Base-by-base conservation (phyloP, 1,140 invertebrate genomes). In the Drosophila ohnishii region DNA sequence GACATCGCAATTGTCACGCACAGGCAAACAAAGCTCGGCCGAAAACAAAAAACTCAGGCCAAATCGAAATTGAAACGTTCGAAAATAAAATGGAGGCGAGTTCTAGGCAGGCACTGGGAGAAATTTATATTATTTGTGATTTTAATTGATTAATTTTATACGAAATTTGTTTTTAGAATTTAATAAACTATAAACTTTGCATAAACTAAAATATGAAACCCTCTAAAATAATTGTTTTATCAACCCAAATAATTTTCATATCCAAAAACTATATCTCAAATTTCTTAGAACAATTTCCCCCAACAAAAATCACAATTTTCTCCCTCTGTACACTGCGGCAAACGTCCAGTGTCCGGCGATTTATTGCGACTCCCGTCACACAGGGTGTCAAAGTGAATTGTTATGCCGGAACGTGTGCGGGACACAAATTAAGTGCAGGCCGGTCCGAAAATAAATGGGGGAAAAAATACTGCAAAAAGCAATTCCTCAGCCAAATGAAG, bases 371-470 rank as follows among this genome's bases (percentile, higher is more conserved):
- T 58, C 45, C 58, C 37, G 69, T 70, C 62, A 69, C 35, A 50
- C 50, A n/a, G 51, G 65, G 78, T 86, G 78, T 82, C 75, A 86
- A 81, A 78, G 59, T 86, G 78, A 78, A 81, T 81, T 86, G 82
- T 78, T 72, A 73, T 80, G 75, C 64, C 59, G 65, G 53, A 70
- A 87, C 83, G 75, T 86, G 75, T 60, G 59, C 39, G 60, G 63
- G 63, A 75, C 82, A 79, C 82, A 86, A 86, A 85, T 86, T 79
- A 87, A 76, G 79, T 85, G 77, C 63, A 76, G 61, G 72, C 60
- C 73, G 63, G 44, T 28, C 34, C 60, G 78, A 61, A 55, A 76
- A 84, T 65, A 80, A 84, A 84, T 80, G 63, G 76, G 32, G 63
- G 42, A 72, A 64, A 67, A 64, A 62, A 48, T 57, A 47, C 50